Percentiles rank a stretch among this genome's conserved stretches.
Evolutionary conservation across 2,797 vertebrate species (phyloP).

Genomic region (Choloepus didactylus): DNA sequence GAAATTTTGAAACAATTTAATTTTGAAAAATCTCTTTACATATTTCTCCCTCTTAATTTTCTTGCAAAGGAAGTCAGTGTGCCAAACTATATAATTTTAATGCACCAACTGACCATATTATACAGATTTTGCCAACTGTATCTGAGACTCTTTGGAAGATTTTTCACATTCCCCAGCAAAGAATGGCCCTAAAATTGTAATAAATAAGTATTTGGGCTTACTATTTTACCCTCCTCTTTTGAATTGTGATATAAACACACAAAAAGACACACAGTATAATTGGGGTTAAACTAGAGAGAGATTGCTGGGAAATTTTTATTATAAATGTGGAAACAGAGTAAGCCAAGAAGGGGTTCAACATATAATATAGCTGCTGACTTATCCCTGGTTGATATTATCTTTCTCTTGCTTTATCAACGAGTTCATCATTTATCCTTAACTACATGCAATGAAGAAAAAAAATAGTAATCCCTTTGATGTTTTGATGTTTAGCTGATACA

Average conservation of each 20-base stretch:
- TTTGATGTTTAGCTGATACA: neutral
- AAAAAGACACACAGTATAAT: neutral
- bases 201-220: neutral
- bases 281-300: neutral
- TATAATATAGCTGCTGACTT: neutral
- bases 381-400: neutral
- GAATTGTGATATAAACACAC: neutral
- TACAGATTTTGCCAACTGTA: neutral
- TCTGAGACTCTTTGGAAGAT: neutral
- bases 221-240: neutral
- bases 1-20: neutral
- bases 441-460: slow-evolving; percentile 14
- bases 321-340: neutral
- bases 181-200: neutral
- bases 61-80: neutral
- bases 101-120: neutral
- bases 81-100: neutral
- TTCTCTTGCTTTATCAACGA: neutral
- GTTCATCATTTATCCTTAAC: neutral
- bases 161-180: neutral
- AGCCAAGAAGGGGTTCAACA: neutral
- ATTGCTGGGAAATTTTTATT: neutral
- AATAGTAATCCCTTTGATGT: neutral
- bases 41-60: neutral
- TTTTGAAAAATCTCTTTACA: neutral